Base-by-base conservation (phyloP, 2,888 invertebrate genomes). In the Hemicrepidius hirtus region DNA sequence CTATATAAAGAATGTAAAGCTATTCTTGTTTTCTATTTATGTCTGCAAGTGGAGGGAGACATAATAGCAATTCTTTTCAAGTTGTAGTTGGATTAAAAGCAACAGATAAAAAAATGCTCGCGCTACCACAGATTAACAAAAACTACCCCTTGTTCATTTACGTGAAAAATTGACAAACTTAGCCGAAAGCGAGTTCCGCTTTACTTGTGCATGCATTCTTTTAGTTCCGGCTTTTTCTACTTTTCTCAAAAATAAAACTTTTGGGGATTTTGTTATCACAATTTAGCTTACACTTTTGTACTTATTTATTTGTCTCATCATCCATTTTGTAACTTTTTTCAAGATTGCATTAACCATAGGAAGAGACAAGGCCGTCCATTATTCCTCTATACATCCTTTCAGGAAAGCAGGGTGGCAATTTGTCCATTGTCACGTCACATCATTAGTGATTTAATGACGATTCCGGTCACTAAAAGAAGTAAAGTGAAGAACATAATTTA, bases 401-500 rank as follows among this genome's bases (percentile, higher is more conserved):
- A 20, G 53, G 20, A 40, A 37, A 20, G 21, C 21, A 46, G 49
- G 64, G 37, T 18, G 49, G 55, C 66, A 53, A 62, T 68, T 68
- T 68, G 35, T 68, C 68, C 41, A 28, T 53, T 41, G 62, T 68
- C 37, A 37, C 50, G 40, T 62, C 32, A 63, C 63, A 53, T 62
- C 68, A 53, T 68, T 68, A 68, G 53, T 24, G 62, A 68, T 68
- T 53, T 68, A 68, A 68, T 63, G 68, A 62, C 62, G 18, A 35
- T 62, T 68, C 68, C 68, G 68, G 68, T 68, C 66, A 55, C 41
- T 35, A 66, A 66, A 66, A 57, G 44, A 53, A 66, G 35, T 66
- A 64, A 64, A 64, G 50, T 37, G 64, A 35, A 35, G 57, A 35
- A 35, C 35, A 57, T 57, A 57, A 57, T 57, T 40, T 57, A 57